phyloP scores from a whole-genome alignment of 1,140 invertebrate genomes.

The Drepana arcuata region DNA sequence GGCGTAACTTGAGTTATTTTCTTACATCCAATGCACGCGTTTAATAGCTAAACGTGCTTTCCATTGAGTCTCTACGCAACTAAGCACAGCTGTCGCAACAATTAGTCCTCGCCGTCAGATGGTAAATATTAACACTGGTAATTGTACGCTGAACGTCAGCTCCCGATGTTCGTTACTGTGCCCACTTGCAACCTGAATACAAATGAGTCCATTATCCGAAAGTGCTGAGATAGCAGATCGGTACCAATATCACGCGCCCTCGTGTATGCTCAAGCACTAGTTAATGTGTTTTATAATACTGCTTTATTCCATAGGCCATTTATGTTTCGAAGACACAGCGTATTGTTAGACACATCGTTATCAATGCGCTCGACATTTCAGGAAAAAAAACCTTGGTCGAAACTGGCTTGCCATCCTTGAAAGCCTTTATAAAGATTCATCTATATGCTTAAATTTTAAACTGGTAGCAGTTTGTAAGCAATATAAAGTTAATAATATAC shows the following conservation, averaged over 20 bases:
- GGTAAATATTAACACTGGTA: constrained; percentile 68
- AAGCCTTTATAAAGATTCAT: too few relatives aligned
- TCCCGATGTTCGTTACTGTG: constrained; percentile 62
- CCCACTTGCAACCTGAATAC: constrained; percentile 60
- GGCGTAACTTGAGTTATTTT: too few relatives aligned
- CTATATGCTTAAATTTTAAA: too few relatives aligned
- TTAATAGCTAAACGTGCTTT: constrained; percentile 3
- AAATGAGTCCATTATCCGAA: constrained; percentile 64
- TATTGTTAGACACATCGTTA: too few relatives aligned
- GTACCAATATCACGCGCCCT: constrained; percentile 39
- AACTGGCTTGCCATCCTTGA: too few relatives aligned
- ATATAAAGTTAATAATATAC: too few relatives aligned
- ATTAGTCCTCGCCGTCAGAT: constrained; percentile 58
- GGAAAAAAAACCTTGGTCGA: too few relatives aligned
- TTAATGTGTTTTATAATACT: too few relatives aligned
- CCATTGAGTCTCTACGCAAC: constrained; percentile 17
- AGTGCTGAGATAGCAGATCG: constrained; percentile 52
- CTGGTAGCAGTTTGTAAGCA: too few relatives aligned
- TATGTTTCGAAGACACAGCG: too few relatives aligned
- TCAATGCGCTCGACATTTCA: too few relatives aligned
- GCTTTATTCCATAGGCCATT: too few relatives aligned
- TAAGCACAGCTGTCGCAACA: constrained; percentile 30
- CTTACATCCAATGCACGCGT: constrained; percentile 1
- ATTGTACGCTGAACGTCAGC: constrained; percentile 60
- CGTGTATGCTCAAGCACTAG: constrained; percentile 27